Conservation (phyloP, 2,113 vertebrate genomes). For the Embiotoca jacksoni region DNA sequence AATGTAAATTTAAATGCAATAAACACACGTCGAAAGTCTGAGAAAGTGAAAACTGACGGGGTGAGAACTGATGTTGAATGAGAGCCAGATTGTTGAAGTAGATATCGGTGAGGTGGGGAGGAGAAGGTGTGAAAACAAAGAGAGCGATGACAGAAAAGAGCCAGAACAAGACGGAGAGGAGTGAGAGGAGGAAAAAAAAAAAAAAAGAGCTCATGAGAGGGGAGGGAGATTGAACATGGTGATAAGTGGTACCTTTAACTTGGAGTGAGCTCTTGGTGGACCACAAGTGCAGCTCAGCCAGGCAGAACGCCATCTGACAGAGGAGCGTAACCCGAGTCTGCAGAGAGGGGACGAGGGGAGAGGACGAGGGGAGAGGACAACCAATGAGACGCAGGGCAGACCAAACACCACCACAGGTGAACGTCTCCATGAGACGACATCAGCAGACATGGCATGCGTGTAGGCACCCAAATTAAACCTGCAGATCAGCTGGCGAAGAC, state of each 20-base stretch:
- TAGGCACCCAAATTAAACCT: conserved; percentile 2
- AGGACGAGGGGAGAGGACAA: conserved; percentile 52
- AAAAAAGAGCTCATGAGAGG: conserved; percentile 40
- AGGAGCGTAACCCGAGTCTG: conserved; percentile 78
- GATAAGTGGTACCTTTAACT: conserved; percentile 88
- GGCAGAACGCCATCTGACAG: conserved; percentile 94
- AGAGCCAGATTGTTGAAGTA: conserved; percentile 44
- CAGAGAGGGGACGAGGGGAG: conserved; percentile 68
- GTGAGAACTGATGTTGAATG: conserved; percentile 38
- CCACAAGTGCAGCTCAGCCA: conserved; percentile 96
- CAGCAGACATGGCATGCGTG: conserved; percentile 38
- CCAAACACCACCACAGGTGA: conserved; percentile 59
- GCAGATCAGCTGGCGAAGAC: neutral
- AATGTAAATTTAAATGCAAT: neutral
- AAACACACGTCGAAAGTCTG: neutral
- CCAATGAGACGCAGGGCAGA: conserved; percentile 34
- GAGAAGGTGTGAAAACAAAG: conserved; percentile 70
- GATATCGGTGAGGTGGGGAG: conserved; percentile 16
- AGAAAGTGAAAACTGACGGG: conserved; percentile 48
- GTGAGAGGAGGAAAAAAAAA: conserved; percentile 26
- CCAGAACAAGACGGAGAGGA: conserved; percentile 19
- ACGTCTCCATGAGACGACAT: conserved; percentile 59
- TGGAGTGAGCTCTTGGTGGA: conserved; percentile 92
- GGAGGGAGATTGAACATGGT: conserved; percentile 59
- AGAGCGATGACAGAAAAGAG: conserved; percentile 64